Evolutionary conservation across 2,113 vertebrate genomes (phyloP).

Genomic region (Nestor notabilis): DNA sequence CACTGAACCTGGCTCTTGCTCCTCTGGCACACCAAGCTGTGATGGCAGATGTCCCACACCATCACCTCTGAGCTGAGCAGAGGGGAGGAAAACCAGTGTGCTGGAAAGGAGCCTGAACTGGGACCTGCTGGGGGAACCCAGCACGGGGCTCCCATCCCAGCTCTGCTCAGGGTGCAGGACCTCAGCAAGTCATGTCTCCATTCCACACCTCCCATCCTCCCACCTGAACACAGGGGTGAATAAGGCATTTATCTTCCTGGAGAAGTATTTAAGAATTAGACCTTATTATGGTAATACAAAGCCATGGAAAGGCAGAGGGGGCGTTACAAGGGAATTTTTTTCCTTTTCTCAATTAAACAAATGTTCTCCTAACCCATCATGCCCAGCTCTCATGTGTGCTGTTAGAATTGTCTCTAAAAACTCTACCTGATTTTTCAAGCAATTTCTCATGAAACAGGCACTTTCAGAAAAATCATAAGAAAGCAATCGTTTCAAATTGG

Average conservation of each 20-base stretch:
- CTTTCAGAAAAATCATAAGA: slow-evolving; percentile 78
- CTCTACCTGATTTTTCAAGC: slow-evolving; percentile 66
- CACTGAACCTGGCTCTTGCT: rapidly evolving
- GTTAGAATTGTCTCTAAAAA: slow-evolving; percentile 65
- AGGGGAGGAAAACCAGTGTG: not conserved
- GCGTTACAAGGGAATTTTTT: slow-evolving; percentile 1
- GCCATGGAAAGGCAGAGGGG: not conserved
- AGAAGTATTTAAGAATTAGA: not conserved
- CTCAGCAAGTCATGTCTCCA: not conserved
- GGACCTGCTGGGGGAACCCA: not conserved
- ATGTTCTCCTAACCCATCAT: not conserved
- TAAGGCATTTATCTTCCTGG: not conserved
- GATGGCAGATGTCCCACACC: not conserved
- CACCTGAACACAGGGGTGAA: not conserved
- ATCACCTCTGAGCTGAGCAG: not conserved
- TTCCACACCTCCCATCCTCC: not conserved
- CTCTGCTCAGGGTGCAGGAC: rapidly evolving
- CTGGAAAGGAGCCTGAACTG: not conserved
- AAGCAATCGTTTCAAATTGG: slow-evolving; percentile 76
- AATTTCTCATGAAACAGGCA: slow-evolving; percentile 73
- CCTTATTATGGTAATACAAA: not conserved
- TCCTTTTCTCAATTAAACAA: slow-evolving; percentile 37
- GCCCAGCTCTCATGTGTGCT: slow-evolving; percentile 22
- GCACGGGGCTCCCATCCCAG: not conserved
- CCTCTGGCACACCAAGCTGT: rapidly evolving